These are phyloP conservation scores for Ips typographus DNA, from an alignment of 1,140 invertebrate species.

Conservation along the genomic window DNA sequence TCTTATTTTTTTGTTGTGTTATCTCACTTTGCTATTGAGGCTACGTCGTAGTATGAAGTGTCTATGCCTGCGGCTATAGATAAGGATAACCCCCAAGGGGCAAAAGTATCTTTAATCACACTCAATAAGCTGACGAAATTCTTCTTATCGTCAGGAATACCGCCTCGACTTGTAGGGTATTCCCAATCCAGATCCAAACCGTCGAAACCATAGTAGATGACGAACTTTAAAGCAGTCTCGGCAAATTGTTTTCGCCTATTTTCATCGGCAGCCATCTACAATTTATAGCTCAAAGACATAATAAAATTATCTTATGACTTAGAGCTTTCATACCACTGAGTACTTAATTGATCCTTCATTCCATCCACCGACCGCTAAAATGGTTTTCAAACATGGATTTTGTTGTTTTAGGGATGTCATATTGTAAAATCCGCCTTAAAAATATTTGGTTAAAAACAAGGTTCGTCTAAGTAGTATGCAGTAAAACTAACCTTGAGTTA, in stretches of 20 bases:
- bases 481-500: constrained; percentile 45
- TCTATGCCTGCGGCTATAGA: constrained; percentile 58
- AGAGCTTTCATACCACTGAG: constrained; percentile 53
- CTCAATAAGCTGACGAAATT: constrained; percentile 56
- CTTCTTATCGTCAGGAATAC: constrained; percentile 54
- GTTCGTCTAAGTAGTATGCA: neutral
- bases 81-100: constrained; percentile 51
- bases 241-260: constrained; percentile 58
- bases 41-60: constrained; percentile 58
- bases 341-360: constrained; percentile 71
- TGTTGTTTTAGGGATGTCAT: constrained; percentile 63
- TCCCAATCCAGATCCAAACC: constrained; percentile 86
- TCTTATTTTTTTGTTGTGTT: neutral
- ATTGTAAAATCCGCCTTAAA: constrained; percentile 27
- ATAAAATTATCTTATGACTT: neutral
- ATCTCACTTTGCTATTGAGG: constrained; percentile 50
- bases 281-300: constrained; percentile 11
- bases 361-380: constrained; percentile 77
- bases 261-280: constrained; percentile 52
- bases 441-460: neutral
- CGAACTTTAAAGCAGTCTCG: constrained; percentile 59
- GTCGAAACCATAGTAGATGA: constrained; percentile 70
- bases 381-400: constrained; percentile 66
- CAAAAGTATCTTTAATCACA: constrained; percentile 56
- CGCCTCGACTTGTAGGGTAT: constrained; percentile 70